A percentile compares a stretch with the other conserved stretches of the same genome.
These are phyloP conservation scores for Brachylomia viminalis DNA, from an alignment of 2,888 invertebrate genomes.

Conservation along the genomic window DNA sequence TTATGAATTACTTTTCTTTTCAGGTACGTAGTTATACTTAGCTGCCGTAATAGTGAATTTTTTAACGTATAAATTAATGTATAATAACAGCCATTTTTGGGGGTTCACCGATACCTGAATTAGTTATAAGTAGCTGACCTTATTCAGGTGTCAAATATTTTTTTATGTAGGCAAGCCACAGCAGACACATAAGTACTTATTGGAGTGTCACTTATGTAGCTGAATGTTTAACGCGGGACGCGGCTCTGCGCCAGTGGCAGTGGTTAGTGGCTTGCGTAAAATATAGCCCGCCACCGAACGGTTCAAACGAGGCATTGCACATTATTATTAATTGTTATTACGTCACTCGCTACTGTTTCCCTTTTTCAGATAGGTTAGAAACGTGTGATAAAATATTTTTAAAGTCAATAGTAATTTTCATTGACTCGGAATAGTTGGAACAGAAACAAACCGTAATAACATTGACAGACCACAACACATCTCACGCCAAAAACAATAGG, in stretches of 20 bases:
- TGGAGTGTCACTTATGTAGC: slow-evolving; percentile 45
- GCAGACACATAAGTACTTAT: slow-evolving; percentile 14
- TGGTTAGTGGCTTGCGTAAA: slow-evolving; percentile 56
- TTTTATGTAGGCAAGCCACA: neutral
- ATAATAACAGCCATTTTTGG: neutral
- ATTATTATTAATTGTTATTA: slow-evolving; percentile 57
- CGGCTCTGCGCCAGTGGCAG: slow-evolving; percentile 41
- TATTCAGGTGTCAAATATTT: slow-evolving; percentile 1
- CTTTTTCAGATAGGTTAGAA: slow-evolving; percentile 32
- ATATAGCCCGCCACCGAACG: slow-evolving; percentile 47
- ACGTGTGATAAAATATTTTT: neutral
- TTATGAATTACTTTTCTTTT: slow-evolving; percentile 1
- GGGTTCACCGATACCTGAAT: neutral
- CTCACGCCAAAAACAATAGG: no score
- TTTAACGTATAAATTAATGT: neutral
- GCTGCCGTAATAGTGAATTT: neutral
- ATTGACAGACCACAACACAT: no score
- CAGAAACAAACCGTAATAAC: no score
- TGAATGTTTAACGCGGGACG: slow-evolving; percentile 46
- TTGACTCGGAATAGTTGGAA: no score
- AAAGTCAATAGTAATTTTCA: no score
- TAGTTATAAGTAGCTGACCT: neutral
- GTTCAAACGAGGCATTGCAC: slow-evolving; percentile 49
- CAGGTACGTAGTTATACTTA: neutral
- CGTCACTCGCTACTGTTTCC: slow-evolving; percentile 19